These are phyloP conservation scores for Campoletis sonorensis DNA, from an alignment of 1,140 invertebrate species.

Conservation along the genomic window DNA sequence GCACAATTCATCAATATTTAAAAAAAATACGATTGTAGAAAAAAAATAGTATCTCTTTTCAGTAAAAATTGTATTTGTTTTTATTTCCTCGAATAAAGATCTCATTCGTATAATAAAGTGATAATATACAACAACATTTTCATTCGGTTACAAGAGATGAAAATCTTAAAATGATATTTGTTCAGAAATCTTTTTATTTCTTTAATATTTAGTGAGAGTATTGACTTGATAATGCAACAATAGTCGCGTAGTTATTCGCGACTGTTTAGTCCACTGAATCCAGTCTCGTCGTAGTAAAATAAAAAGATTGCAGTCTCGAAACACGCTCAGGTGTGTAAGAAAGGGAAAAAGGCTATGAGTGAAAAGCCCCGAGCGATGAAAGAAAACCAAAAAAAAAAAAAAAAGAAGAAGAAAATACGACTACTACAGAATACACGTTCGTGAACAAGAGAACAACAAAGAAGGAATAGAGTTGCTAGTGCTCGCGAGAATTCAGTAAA, in stretches of 20 bases:
- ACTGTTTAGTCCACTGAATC: not conserved
- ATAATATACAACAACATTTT: too few relatives aligned
- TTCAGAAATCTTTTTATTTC: too few relatives aligned
- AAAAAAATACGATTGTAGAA: too few relatives aligned
- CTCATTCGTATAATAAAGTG: too few relatives aligned
- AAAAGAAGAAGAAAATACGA: not conserved
- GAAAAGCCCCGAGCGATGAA: constrained; percentile 17
- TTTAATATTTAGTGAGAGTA: too few relatives aligned
- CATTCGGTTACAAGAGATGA: too few relatives aligned
- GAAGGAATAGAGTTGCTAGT: not conserved
- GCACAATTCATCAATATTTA: too few relatives aligned
- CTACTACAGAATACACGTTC: not conserved
- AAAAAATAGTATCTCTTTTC: too few relatives aligned
- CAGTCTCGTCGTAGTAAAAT: not conserved
- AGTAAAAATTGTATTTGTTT: too few relatives aligned
- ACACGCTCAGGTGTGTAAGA: not conserved
- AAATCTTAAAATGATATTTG: too few relatives aligned
- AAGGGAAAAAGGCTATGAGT: not conserved
- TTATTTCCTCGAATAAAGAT: too few relatives aligned
- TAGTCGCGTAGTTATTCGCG: not conserved
- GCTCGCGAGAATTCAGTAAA: not conserved
- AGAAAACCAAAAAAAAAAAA: not conserved
- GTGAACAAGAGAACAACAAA: not conserved
- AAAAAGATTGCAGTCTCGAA: constrained; percentile 24
- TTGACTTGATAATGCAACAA: too few relatives aligned